These are phyloP conservation scores for Corvus moneduloides DNA, from an alignment of 2,113 vertebrate species.

Conservation along the genomic window DNA sequence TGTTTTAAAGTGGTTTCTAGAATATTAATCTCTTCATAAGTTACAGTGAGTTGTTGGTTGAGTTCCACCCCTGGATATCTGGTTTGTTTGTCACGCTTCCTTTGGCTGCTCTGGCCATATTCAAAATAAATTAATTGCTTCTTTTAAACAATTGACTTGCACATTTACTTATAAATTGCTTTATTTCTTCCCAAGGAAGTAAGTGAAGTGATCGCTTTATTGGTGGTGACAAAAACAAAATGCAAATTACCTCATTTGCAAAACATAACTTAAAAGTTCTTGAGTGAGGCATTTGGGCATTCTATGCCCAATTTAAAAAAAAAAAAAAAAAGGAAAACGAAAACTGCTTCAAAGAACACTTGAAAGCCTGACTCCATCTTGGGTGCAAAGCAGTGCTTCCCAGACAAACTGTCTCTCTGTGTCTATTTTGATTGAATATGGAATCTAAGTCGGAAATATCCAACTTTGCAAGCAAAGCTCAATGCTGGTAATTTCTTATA, in stretches of 20 bases:
- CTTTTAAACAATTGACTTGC: background rate
- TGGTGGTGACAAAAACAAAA: background rate
- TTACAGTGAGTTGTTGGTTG: background rate
- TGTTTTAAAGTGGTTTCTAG: background rate
- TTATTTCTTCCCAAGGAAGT: background rate
- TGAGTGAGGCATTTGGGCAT: background rate
- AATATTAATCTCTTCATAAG: background rate
- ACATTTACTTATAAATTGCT: background rate
- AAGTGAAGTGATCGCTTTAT: background rate
- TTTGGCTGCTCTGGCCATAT: background rate
- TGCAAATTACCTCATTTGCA: background rate
- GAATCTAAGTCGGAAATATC: background rate
- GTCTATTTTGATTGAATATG: background rate
- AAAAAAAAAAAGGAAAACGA: rapidly evolving
- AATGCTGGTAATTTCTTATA: background rate
- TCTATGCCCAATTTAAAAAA: background rate
- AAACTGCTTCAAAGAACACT: background rate
- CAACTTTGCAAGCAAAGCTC: background rate
- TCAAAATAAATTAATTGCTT: background rate
- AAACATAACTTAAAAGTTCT: background rate
- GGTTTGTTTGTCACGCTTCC: background rate
- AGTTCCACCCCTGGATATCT: background rate
- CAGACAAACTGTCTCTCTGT: background rate
- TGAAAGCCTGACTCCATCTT: background rate
- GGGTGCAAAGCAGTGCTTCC: background rate